Percentiles rank a stretch among this genome's conserved stretches.
These are phyloP conservation scores for Daktulosphaira vitifoliae DNA, from an alignment of 1,140 invertebrate genomes.

Conservation along the genomic window DNA sequence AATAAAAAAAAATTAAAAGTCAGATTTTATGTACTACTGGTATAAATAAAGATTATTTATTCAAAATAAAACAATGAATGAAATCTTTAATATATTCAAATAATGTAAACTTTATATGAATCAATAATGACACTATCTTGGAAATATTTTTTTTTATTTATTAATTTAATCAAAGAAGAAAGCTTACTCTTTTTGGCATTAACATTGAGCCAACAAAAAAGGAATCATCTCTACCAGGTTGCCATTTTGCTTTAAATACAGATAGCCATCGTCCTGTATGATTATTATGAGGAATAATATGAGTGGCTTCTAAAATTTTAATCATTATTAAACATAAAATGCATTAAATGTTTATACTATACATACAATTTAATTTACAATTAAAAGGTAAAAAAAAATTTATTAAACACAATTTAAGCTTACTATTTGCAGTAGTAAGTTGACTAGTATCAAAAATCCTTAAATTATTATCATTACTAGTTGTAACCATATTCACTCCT, in stretches of 20 bases:
- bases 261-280: slow-evolving; percentile 37
- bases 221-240: slow-evolving; percentile 35
- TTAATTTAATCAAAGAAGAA: too few relatives aligned
- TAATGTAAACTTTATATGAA: too few relatives aligned
- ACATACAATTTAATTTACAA: too few relatives aligned
- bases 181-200: slow-evolving; percentile 34
- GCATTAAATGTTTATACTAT: too few relatives aligned
- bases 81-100: too few relatives aligned
- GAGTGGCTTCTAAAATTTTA: slow-evolving; percentile 1
- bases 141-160: too few relatives aligned
- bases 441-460: slow-evolving; percentile 34
- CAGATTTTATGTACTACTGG: neutral
- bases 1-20: neutral
- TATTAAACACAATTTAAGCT: neutral
- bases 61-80: too few relatives aligned
- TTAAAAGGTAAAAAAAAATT: too few relatives aligned
- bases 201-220: slow-evolving; percentile 36
- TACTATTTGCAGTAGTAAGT: slow-evolving; percentile 9
- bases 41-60: neutral
- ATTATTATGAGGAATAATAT: slow-evolving; percentile 35
- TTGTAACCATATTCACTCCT: slow-evolving; percentile 37
- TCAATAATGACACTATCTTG: too few relatives aligned
- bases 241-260: slow-evolving; percentile 38
- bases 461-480: slow-evolving; percentile 38
- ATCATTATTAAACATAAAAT: neutral